phyloP scores from a whole-genome alignment of 2,797 vertebrate species.

The Pangasius djambal region DNA sequence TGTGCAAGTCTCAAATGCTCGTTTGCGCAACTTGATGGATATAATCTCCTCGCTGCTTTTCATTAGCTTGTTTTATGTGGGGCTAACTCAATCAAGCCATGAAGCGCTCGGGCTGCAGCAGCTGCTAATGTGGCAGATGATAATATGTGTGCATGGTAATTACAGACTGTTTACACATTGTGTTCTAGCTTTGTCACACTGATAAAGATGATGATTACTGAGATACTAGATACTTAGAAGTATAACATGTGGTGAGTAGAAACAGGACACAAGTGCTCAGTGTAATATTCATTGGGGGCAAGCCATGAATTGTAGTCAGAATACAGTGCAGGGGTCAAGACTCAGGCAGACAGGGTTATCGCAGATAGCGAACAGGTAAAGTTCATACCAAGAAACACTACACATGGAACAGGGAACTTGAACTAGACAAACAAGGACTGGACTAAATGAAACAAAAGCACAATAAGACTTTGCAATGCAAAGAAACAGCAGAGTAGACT shows the following conservation, averaged over 20 bases:
- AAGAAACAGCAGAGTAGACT: background rate
- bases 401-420: background rate
- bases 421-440: background rate
- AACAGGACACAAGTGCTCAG: slow-evolving; percentile 1
- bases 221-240: background rate
- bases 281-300: background rate
- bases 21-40: slow-evolving; percentile 43
- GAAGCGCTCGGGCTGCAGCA: slow-evolving; percentile 45
- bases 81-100: slow-evolving; percentile 64
- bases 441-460: slow-evolving; percentile 3
- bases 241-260: background rate
- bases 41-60: slow-evolving; percentile 61
- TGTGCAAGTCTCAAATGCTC: slow-evolving; percentile 56
- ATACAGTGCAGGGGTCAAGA: background rate
- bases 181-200: slow-evolving; percentile 36
- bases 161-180: slow-evolving; percentile 44
- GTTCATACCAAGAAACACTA: background rate
- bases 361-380: background rate
- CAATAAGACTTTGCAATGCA: background rate
- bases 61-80: slow-evolving; percentile 54
- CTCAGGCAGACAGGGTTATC: background rate
- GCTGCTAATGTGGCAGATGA: slow-evolving; percentile 48
- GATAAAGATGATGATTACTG: slow-evolving; percentile 10
- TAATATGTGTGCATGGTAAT: slow-evolving; percentile 46
- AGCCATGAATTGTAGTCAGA: background rate